Conservation (phyloP, 2,888 invertebrate genomes). For the Pyrrhia umbra region DNA sequence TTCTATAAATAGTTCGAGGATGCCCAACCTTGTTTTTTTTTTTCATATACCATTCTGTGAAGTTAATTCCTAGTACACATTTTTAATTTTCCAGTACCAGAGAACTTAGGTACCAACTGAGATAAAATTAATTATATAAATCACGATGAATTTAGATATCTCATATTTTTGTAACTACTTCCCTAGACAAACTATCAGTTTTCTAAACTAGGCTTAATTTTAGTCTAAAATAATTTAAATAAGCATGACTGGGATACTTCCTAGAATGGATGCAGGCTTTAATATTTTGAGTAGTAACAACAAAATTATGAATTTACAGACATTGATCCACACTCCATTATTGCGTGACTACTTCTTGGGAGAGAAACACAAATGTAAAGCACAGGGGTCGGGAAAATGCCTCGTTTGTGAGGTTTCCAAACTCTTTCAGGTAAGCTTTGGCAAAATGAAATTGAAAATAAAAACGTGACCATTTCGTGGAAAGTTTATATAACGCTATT, state of each 20-base stretch:
- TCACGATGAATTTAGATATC: too few relatives aligned
- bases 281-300: not conserved
- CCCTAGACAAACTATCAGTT: too few relatives aligned
- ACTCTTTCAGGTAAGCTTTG: constrained; percentile 95
- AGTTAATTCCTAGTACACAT: too few relatives aligned
- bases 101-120: too few relatives aligned
- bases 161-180: too few relatives aligned
- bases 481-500: constrained; percentile 36
- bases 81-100: too few relatives aligned
- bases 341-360: constrained; percentile 98
- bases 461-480: constrained; percentile 9
- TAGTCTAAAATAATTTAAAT: too few relatives aligned
- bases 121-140: too few relatives aligned
- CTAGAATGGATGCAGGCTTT: too few relatives aligned
- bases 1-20: constrained; percentile 2
- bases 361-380: constrained; percentile 96
- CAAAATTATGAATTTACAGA: constrained; percentile 83
- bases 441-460: constrained; percentile 5
- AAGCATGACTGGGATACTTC: too few relatives aligned
- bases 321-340: constrained; percentile 98
- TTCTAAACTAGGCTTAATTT: too few relatives aligned
- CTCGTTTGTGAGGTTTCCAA: constrained; percentile 98
- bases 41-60: too few relatives aligned
- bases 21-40: not conserved
- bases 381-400: constrained; percentile 93